Base-by-base conservation (phyloP, 2,797 vertebrate genomes). In the Manis crassicaudata region DNA sequence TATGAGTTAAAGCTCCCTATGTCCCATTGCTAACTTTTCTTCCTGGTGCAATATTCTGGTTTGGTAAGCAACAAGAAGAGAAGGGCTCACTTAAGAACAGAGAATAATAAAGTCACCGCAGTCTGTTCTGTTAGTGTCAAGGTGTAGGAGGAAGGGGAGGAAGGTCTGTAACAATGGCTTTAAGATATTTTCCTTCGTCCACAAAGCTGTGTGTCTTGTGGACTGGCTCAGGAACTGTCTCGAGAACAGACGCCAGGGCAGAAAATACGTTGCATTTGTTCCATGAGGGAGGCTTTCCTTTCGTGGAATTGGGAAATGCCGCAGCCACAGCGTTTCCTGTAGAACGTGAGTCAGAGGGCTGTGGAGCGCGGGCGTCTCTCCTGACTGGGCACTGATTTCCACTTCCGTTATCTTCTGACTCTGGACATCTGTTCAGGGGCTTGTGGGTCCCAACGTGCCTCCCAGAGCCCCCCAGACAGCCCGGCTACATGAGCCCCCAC, bases 401-500 rank as follows among this genome's bases (percentile, higher is more conserved):
- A 21, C 35, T 16, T 11, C 46, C 3, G 65, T 96, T 73, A 10
- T 27, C 56, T 54, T 73, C 52, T 85, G 95, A 92, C 90, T 46
- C 27, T 70, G 60, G 95, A 58, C 83, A 56, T 90, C 90, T 97
- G 94, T 20, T 72, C 40, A 9, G 62, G 70, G 70, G 82, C 29
- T 32, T 7, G 5, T 5, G 3, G 79, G 52, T 29, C 10, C 52
- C 37, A n/a, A 52, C 3, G 2, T 1, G 0, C 0, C 32, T 17
- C 35, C 35, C 32, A 23, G 11, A 50, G 32, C 35, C 3, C 67
- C n/a, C 2, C 27, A 25, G 21, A 0, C 2, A 73, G 14, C 52
- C 27, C 16, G 2, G 29, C 21, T 46, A 67, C 35, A 27, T 2
- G 67, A 54, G 35, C 65, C 67, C 25, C 13, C 18, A 17, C 40